Conservation (phyloP, 1,140 invertebrate species). For the Brachionus asplanchnoidis region DNA sequence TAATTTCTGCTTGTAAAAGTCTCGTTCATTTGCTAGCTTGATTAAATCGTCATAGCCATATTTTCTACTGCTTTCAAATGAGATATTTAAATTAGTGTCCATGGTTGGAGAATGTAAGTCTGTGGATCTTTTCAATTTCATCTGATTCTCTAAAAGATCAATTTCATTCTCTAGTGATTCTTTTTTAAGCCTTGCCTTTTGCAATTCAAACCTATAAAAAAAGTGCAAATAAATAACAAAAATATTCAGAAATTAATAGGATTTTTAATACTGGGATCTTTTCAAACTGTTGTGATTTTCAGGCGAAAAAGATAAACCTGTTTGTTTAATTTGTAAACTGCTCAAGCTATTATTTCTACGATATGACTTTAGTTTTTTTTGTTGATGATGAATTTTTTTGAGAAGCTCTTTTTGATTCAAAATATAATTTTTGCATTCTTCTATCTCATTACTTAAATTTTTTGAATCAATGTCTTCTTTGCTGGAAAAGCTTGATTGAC, state of each 20-base stretch:
- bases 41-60: not conserved
- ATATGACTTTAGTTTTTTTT: conserved; percentile 18
- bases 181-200: not conserved
- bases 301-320: not conserved
- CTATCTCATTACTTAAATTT: not conserved
- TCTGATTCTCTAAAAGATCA: not conserved
- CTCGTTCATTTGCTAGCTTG: not conserved
- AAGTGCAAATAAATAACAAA: not conserved
- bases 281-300: not conserved
- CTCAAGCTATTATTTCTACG: not conserved
- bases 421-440: conserved; percentile 33
- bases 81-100: not conserved
- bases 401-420: conserved; percentile 29
- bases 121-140: not conserved
- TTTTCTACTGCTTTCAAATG: not conserved
- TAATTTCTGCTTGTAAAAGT: not conserved
- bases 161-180: conserved; percentile 15
- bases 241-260: not conserved
- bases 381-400: conserved; percentile 31
- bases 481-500: not conserved
- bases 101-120: not conserved
- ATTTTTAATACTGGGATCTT: not conserved
- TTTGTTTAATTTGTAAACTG: not conserved
- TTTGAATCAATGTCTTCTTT: not conserved
- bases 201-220: not conserved